phyloP scores from a whole-genome alignment of 2,113 vertebrate genomes.

The Chascanopsetta lugubris region DNA sequence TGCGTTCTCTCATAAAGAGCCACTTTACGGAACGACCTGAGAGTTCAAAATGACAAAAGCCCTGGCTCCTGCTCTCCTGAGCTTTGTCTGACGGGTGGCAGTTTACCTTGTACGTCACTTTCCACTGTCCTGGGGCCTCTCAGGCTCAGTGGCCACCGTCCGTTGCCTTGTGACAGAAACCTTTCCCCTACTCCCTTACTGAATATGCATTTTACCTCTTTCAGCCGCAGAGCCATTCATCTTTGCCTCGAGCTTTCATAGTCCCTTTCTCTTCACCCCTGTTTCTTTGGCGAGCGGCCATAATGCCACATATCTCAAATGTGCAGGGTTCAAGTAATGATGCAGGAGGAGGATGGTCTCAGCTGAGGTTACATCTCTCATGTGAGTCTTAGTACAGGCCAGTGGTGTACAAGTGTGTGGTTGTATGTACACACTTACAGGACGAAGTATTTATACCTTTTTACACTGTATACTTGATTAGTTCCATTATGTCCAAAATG shows the following conservation, averaged over 20 bases:
- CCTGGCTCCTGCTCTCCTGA: conserved; percentile 11
- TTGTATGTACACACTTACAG: too few relatives aligned
- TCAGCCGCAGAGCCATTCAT: conserved; percentile 42
- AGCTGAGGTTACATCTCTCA: too few relatives aligned
- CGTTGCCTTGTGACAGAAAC: conserved; percentile 48
- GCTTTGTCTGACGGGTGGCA: conserved; percentile 8
- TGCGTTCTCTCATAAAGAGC: conserved; percentile 6
- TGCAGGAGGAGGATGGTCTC: too few relatives aligned
- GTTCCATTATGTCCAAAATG: too few relatives aligned
- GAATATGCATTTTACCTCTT: conserved; percentile 56
- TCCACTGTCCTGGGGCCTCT: conserved; percentile 24
- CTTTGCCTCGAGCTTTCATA: conserved; percentile 34
- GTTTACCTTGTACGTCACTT: conserved; percentile 26
- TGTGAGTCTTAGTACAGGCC: conserved; percentile 18
- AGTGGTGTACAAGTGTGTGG: conserved; percentile 8
- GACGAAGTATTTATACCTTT: too few relatives aligned
- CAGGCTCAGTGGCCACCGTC: conserved; percentile 44
- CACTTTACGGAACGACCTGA: conserved; percentile 10
- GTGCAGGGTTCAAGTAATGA: conserved; percentile 39
- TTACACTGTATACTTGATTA: too few relatives aligned
- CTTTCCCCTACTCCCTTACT: conserved; percentile 51
- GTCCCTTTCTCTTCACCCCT: too few relatives aligned
- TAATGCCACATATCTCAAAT: conserved; percentile 23
- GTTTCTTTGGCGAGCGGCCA: conserved; percentile 49
- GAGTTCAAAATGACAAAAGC: conserved; percentile 12